phyloP scores from a whole-genome alignment of 1,140 invertebrate species.

The Phymorhynchus buccinoides region DNA sequence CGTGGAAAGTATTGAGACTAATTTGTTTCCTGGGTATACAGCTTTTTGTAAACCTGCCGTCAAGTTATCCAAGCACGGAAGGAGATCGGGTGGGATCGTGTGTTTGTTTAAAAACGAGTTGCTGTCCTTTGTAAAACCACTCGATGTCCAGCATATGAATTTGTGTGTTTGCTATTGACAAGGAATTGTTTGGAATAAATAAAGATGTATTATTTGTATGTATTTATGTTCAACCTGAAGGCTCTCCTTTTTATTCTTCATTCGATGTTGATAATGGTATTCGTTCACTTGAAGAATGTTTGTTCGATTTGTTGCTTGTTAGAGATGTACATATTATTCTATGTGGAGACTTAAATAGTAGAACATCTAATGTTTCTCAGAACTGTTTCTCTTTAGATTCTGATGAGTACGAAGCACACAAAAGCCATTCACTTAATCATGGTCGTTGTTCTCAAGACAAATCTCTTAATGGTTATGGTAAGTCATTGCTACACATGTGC shows the following conservation, averaged over 20 bases:
- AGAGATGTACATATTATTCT: neutral
- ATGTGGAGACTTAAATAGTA: conserved; percentile 13
- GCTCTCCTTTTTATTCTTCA: neutral
- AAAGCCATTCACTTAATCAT: neutral
- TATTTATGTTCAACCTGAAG: neutral
- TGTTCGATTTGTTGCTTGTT: neutral
- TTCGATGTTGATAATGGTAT: neutral
- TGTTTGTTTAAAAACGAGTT: neutral
- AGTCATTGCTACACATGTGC: neutral
- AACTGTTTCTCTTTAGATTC: neutral
- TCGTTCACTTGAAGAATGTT: neutral
- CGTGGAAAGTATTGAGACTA: neutral
- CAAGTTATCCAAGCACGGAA: neutral
- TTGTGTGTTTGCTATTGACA: conserved; percentile 10
- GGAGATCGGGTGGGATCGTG: neutral
- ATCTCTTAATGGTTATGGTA: neutral
- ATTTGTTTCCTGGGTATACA: neutral
- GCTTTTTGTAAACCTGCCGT: neutral
- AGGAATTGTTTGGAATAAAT: neutral
- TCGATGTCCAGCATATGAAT: neutral
- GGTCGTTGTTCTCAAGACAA: neutral
- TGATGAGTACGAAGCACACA: neutral
- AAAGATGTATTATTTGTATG: neutral
- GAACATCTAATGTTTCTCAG: neutral
- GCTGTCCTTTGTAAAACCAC: too few species aligned